Percentiles rank a stretch among this genome's conserved stretches.
phyloP scores from a whole-genome alignment of 2,113 vertebrate species.

The Petroica traversi region DNA sequence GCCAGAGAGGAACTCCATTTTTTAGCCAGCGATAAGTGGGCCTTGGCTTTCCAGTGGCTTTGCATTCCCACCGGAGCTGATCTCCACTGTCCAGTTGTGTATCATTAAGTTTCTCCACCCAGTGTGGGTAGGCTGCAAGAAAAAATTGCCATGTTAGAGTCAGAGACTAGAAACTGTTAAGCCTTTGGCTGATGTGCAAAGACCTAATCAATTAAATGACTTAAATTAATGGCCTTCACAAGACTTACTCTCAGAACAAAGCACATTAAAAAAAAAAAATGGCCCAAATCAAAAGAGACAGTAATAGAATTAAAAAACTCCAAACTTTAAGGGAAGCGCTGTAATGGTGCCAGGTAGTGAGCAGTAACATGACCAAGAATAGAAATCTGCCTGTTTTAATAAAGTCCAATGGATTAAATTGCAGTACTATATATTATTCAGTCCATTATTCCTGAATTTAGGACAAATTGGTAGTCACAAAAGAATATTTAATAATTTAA shows the following conservation, averaged over 20 bases:
- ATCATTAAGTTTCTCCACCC: conserved; percentile 93
- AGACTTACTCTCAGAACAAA: not conserved
- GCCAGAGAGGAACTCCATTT: conserved; percentile 81
- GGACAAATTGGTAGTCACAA: not conserved
- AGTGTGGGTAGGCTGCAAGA: conserved; percentile 87
- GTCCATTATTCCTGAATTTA: not conserved
- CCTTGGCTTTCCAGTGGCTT: conserved; percentile 87
- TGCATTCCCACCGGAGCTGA: conserved; percentile 91
- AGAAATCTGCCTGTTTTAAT: not conserved
- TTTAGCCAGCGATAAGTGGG: conserved; percentile 93
- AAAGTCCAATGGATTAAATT: not conserved
- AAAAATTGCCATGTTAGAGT: not conserved
- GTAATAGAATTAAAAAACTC: not conserved
- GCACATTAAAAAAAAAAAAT: not conserved
- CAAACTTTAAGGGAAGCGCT: not conserved
- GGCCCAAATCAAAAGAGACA: not conserved
- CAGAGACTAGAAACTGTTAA: not conserved
- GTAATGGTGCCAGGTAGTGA: not conserved
- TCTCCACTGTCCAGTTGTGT: conserved; percentile 93
- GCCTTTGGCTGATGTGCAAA: not conserved
- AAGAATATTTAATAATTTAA: not conserved
- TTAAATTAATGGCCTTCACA: not conserved
- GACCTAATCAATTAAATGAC: not conserved
- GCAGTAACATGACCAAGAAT: not conserved
- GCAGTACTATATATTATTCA: not conserved